phyloP scores from a whole-genome alignment of 30 jellyfish, hydroid and myxozoan genomes.

The Chrysaora quinquecirrha region DNA sequence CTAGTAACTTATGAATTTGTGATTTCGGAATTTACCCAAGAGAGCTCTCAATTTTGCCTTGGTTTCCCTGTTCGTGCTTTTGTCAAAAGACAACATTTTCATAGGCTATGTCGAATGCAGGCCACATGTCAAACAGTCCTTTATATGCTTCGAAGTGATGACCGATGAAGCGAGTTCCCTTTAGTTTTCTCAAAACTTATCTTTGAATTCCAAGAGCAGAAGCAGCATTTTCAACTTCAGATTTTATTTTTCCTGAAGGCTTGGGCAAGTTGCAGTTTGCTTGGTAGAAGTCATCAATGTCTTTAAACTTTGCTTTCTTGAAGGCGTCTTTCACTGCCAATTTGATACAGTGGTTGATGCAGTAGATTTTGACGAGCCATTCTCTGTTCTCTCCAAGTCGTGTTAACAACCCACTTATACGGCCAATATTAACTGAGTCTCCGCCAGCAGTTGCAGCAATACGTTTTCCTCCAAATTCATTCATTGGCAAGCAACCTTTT shows the following conservation, averaged over 20 bases:
- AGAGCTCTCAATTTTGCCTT: too few relatives aligned
- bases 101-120: conserved; percentile 30
- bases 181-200: background rate
- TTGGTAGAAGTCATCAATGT: conserved; percentile 5
- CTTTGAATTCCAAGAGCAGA: conserved; percentile 2
- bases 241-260: conserved; percentile 4
- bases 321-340: conserved; percentile 25
- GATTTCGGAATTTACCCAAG: too few relatives aligned
- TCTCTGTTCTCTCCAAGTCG: conserved; percentile 4
- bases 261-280: background rate
- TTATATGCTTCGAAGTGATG: background rate
- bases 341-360: conserved; percentile 16
- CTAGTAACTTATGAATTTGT: too few relatives aligned
- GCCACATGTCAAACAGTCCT: conserved; percentile 6
- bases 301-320: background rate
- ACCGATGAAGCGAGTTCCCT: conserved; percentile 17
- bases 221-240: conserved; percentile 5
- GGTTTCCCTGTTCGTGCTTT: too few relatives aligned
- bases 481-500: background rate
- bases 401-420: conserved; percentile 13
- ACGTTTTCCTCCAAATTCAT: background rate
- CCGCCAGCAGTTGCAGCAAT: conserved; percentile 14
- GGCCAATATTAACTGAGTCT: conserved; percentile 6
- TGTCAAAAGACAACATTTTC: too few relatives aligned
- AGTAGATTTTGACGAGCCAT: conserved; percentile 19